Conservation (phyloP, 1,140 invertebrate genomes). For the Asobara japonica region DNA sequence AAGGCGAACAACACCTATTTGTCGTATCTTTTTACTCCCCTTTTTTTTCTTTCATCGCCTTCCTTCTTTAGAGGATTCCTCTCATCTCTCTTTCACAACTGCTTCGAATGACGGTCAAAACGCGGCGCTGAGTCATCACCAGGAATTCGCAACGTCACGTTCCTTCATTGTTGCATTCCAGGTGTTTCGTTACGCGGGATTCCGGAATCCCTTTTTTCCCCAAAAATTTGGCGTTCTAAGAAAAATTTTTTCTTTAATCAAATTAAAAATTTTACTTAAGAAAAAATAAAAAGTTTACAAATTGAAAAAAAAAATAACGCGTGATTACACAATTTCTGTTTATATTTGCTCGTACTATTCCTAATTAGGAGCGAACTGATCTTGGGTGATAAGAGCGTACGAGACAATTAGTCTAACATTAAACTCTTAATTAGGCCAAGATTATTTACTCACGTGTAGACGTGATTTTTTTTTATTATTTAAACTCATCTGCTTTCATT, state of each 20-base stretch:
- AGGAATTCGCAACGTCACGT: slow-evolving; percentile 32
- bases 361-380: too few species aligned
- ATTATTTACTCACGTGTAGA: background rate
- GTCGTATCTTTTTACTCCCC: slow-evolving; percentile 25
- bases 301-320: too few species aligned
- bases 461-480: background rate
- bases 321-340: too few species aligned
- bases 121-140: slow-evolving; percentile 22
- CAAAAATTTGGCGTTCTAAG: background rate
- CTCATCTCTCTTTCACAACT: background rate
- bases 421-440: background rate
- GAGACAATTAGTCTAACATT: background rate
- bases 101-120: background rate
- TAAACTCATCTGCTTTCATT: too few species aligned
- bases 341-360: too few species aligned
- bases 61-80: slow-evolving; percentile 22
- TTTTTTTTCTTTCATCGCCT: slow-evolving; percentile 31
- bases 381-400: too few species aligned
- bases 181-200: background rate
- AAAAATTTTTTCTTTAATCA: too few species aligned
- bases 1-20: background rate
- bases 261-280: too few species aligned
- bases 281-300: too few species aligned
- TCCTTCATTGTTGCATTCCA: slow-evolving; percentile 10
- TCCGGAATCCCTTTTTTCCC: background rate